Percentiles rank a stretch among this genome's conserved stretches.
phyloP scores from a whole-genome alignment of 2,888 invertebrate species.

The Agrilus cyanescens region DNA sequence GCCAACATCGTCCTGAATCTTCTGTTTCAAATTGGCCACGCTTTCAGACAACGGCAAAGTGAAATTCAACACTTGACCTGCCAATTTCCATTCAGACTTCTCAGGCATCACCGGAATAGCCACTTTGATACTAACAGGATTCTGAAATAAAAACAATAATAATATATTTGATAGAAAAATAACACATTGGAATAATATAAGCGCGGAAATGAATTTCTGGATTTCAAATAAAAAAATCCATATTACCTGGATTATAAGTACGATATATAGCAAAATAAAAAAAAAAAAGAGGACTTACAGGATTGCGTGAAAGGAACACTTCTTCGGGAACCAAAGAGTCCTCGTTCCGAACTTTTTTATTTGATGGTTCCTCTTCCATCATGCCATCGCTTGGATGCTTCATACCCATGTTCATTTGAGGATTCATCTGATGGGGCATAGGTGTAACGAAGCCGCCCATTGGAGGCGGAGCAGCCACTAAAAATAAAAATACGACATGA shows the following conservation, averaged over 20 bases:
- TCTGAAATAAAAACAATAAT: constrained; percentile 36
- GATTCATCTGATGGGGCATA: constrained; percentile 29
- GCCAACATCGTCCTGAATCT: constrained; percentile 72
- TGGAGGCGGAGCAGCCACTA: constrained; percentile 39
- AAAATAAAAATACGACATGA: background rate
- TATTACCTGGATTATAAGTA: background rate
- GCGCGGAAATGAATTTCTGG: background rate
- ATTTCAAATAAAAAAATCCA: background rate
- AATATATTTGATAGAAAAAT: background rate
- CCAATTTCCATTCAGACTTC: constrained; percentile 90
- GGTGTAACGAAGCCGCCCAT: constrained; percentile 37
- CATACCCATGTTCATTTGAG: constrained; percentile 33
- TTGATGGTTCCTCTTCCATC: constrained; percentile 71
- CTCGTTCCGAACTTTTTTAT: constrained; percentile 83
- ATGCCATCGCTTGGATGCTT: constrained; percentile 39
- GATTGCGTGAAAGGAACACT: constrained; percentile 60
- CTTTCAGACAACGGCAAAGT: constrained; percentile 65
- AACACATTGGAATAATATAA: background rate
- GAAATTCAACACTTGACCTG: constrained; percentile 76
- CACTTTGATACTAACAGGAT: constrained; percentile 71
- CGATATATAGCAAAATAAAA: background rate
- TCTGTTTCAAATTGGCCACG: constrained; percentile 77
- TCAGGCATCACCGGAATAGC: constrained; percentile 74
- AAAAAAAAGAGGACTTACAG: constrained; percentile 33
- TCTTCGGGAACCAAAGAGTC: constrained; percentile 86